These are phyloP conservation scores for Pristionchus japonicus DNA, from an alignment of 2,888 invertebrate species.

Conservation along the genomic window DNA sequence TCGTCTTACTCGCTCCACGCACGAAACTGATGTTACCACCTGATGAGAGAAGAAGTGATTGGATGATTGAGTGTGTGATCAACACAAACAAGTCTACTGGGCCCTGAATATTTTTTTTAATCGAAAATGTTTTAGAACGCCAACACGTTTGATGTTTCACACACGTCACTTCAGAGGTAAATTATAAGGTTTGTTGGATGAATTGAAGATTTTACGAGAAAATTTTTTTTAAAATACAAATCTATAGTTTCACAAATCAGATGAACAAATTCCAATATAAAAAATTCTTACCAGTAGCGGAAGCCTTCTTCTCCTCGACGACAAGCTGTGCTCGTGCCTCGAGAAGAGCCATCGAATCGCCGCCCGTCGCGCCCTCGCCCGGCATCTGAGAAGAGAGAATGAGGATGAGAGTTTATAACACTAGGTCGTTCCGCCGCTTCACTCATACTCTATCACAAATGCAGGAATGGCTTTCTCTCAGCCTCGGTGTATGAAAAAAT, in stretches of 20 bases:
- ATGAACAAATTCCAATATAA: background rate
- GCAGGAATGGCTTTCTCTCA: constrained; percentile 38
- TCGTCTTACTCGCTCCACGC: constrained; percentile 79
- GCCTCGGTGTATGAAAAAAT: background rate
- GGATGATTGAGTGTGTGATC: no score
- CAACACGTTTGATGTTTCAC: constrained; percentile 25
- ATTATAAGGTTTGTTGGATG: constrained; percentile 3
- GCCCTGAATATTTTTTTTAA: no score
- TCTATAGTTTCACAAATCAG: background rate
- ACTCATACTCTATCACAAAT: no score
- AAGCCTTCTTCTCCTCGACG: constrained; percentile 61
- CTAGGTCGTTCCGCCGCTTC: no score
- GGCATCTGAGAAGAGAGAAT: constrained; percentile 73
- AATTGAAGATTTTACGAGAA: background rate
- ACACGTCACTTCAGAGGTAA: constrained; percentile 41
- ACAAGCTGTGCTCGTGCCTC: constrained; percentile 83
- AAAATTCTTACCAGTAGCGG: constrained; percentile 40
- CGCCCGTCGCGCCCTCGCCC: constrained; percentile 85
- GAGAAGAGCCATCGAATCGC: constrained; percentile 89
- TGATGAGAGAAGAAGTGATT: background rate
- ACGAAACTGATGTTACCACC: constrained; percentile 79
- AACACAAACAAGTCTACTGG: constrained; percentile 4
- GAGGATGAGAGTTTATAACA: background rate
- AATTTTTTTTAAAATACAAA: background rate
- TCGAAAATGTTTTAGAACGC: no score